A percentile compares a stretch with the other conserved stretches of the same genome.
These are phyloP conservation scores for Podocnemis expansa DNA, from an alignment of 2,113 vertebrate genomes.

Conservation along the genomic window DNA sequence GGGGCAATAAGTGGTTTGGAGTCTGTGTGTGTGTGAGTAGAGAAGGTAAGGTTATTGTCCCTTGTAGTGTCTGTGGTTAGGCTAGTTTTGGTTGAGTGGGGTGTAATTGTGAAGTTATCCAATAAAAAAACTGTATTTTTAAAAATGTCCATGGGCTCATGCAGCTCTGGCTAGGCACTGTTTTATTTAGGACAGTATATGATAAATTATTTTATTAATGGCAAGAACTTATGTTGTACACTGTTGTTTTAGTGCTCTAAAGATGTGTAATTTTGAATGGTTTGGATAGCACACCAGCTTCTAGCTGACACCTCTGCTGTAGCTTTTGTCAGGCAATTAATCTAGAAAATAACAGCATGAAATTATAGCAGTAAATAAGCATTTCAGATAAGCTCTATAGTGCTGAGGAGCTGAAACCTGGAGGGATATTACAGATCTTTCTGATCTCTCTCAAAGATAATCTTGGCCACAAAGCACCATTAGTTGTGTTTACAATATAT, in stretches of 20 bases:
- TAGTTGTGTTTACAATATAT: constrained; percentile 11
- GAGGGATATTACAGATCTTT: background rate
- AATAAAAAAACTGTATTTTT: background rate
- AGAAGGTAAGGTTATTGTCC: background rate
- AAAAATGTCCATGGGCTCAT: background rate
- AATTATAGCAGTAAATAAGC: constrained; percentile 41
- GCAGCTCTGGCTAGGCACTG: background rate
- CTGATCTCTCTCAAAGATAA: constrained; percentile 17
- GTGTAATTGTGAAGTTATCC: background rate
- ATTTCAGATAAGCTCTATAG: constrained; percentile 2
- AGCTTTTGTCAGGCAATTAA: constrained; percentile 8
- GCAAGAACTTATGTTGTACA: background rate
- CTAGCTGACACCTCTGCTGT: background rate
- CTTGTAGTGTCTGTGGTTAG: background rate
- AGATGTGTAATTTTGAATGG: background rate
- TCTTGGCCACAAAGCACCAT: background rate
- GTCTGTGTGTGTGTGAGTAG: background rate
- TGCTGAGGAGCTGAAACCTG: background rate
- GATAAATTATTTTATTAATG: background rate
- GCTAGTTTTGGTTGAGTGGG: background rate
- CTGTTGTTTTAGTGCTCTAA: background rate
- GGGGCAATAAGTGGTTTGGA: background rate
- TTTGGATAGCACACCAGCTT: rapidly evolving
- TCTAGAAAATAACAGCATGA: background rate
- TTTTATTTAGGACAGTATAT: background rate